phyloP scores from a whole-genome alignment of 2,113 vertebrate genomes.

The Platysteira castanea region DNA sequence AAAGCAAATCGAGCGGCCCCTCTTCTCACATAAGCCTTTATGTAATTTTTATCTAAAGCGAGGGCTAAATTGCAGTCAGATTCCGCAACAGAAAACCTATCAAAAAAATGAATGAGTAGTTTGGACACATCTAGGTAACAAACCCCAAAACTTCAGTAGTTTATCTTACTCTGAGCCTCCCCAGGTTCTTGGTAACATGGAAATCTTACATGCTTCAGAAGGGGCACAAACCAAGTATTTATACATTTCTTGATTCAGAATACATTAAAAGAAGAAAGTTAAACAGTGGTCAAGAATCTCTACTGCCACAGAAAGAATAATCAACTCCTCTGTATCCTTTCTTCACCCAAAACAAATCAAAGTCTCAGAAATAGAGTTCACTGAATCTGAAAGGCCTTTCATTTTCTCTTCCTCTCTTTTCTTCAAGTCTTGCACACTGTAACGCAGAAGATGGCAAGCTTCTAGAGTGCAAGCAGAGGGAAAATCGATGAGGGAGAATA shows the following conservation, averaged over 20 bases:
- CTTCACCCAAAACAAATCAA: background rate
- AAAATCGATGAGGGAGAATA: background rate
- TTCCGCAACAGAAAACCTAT: conserved; percentile 89
- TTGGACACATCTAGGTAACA: background rate
- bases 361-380: background rate
- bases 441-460: background rate
- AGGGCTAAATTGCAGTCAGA: conserved; percentile 95
- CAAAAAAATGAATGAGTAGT: background rate
- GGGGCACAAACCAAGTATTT: background rate
- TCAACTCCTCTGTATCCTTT: background rate
- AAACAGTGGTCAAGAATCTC: background rate
- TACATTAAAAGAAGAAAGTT: background rate
- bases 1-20: conserved; percentile 84
- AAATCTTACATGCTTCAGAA: background rate
- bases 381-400: background rate
- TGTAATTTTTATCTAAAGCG: conserved; percentile 83
- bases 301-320: background rate
- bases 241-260: background rate
- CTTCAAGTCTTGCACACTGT: background rate
- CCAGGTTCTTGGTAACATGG: background rate
- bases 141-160: background rate
- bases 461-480: background rate
- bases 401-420: background rate
- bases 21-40: conserved; percentile 86
- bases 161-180: background rate